Conservation (phyloP, 2,888 invertebrate species). For the Carterocephalus palaemon region DNA sequence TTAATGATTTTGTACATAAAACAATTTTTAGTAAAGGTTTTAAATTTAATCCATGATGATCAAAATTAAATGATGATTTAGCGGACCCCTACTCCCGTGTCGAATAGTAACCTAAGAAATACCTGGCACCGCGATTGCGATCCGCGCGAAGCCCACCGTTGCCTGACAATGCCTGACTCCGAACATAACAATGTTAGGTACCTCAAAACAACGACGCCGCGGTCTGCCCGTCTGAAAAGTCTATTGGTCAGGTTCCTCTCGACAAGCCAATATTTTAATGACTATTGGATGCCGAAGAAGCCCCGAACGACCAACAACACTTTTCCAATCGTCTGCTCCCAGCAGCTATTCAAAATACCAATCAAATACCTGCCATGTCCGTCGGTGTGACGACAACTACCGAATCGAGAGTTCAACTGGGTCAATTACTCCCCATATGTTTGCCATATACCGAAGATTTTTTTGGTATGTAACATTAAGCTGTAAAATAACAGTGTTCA, state of each 20-base stretch:
- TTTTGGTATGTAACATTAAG: constrained; percentile 73
- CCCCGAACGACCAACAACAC: constrained; percentile 45
- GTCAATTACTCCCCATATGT: constrained; percentile 61
- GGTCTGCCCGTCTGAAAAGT: constrained; percentile 45
- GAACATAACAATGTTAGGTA: constrained; percentile 61
- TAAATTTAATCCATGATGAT: not conserved
- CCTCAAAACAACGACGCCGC: constrained; percentile 62
- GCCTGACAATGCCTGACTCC: constrained; percentile 49
- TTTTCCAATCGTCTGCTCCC: constrained; percentile 39
- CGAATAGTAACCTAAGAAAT: constrained; percentile 62
- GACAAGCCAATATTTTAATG: constrained; percentile 23
- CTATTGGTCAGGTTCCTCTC: constrained; percentile 44
- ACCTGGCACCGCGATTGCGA: constrained; percentile 57
- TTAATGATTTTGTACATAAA: not conserved
- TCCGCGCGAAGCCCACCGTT: constrained; percentile 47
- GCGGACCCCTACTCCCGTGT: constrained; percentile 23
- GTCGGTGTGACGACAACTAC: constrained; percentile 76
- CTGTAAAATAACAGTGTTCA: constrained; percentile 77
- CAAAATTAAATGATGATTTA: not conserved
- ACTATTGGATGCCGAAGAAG: constrained; percentile 25
- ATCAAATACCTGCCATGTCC: constrained; percentile 77
- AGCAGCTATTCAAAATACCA: constrained; percentile 72
- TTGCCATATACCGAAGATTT: constrained; percentile 74
- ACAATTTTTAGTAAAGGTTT: not conserved
- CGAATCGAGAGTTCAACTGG: constrained; percentile 69